phyloP scores from a whole-genome alignment of 1,140 invertebrate species.

The Augochlora pura region DNA sequence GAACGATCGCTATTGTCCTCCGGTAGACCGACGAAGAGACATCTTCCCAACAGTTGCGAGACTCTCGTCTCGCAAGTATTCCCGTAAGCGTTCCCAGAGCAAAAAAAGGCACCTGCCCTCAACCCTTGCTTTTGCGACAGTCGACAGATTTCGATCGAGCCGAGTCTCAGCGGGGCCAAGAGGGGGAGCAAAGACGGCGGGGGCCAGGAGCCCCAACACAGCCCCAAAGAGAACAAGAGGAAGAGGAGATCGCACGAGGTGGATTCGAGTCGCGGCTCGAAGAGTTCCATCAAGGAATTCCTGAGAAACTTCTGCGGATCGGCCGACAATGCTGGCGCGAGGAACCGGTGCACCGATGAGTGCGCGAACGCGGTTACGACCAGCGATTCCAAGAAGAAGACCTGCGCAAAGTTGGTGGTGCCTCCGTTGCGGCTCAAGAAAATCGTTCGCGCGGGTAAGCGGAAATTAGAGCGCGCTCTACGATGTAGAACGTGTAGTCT shows the following conservation, averaged over 20 bases:
- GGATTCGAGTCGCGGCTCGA: conserved; percentile 13
- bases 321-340: not conserved
- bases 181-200: conserved; percentile 3
- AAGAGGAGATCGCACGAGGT: conserved; percentile 38
- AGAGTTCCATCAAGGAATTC: conserved; percentile 47
- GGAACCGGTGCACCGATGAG: conserved; percentile 5
- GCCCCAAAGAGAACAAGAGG: conserved; percentile 33
- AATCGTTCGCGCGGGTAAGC: conserved; percentile 47
- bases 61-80: no score
- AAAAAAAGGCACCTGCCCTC: no score
- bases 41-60: no score
- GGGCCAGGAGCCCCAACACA: conserved; percentile 13
- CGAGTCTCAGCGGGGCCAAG: not conserved
- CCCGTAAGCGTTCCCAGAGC: no score
- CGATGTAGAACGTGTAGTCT: no score
- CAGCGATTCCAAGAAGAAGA: not conserved
- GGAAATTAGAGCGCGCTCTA: no score
- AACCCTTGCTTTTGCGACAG: no score
- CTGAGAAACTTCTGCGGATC: conserved; percentile 19
- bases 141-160: conserved; percentile 24
- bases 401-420: conserved; percentile 54
- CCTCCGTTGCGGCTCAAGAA: conserved; percentile 70
- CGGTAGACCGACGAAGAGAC: no score
- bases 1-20: no score
- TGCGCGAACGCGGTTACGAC: conserved; percentile 24